These are phyloP conservation scores for Eupristina koningsbergeri DNA, from an alignment of 1,140 invertebrate species.

Conservation along the genomic window DNA sequence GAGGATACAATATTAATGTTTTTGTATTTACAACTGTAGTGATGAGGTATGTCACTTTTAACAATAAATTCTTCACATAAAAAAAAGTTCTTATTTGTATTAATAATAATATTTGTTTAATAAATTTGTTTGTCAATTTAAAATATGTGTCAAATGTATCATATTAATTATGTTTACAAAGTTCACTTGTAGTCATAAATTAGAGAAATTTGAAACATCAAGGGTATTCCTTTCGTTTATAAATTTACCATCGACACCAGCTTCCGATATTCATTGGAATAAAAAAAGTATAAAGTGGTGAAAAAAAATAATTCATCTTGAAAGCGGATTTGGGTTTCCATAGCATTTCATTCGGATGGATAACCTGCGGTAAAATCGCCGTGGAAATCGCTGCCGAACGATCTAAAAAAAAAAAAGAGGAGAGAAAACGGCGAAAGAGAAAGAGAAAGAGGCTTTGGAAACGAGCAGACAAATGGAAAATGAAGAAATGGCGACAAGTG, in stretches of 20 bases:
- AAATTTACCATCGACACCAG: too few species aligned
- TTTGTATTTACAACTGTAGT: too few species aligned
- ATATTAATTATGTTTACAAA: background rate
- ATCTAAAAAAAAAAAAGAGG: background rate
- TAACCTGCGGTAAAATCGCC: conserved; percentile 35
- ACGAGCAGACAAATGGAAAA: conserved; percentile 55
- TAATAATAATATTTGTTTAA: background rate
- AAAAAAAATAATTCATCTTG: conserved; percentile 16
- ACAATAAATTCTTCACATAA: too few species aligned
- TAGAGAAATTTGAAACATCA: background rate
- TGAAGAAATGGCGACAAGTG: conserved; percentile 42
- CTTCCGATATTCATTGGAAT: conserved; percentile 21
- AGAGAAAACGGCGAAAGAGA: conserved; percentile 12
- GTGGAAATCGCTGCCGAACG: conserved; percentile 37
- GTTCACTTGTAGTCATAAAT: background rate
- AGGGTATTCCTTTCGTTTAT: background rate
- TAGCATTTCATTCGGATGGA: conserved; percentile 42
- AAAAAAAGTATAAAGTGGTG: conserved; percentile 17
- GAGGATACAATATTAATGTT: too few species aligned
- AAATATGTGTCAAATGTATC: background rate
- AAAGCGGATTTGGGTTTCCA: conserved; percentile 31
- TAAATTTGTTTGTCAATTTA: background rate
- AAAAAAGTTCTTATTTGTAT: background rate
- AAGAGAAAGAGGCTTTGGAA: conserved; percentile 47
- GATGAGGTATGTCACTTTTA: too few species aligned